Evolutionary conservation across 2,888 invertebrate species (phyloP).

Genomic region (Aspidiotus rigidus): DNA sequence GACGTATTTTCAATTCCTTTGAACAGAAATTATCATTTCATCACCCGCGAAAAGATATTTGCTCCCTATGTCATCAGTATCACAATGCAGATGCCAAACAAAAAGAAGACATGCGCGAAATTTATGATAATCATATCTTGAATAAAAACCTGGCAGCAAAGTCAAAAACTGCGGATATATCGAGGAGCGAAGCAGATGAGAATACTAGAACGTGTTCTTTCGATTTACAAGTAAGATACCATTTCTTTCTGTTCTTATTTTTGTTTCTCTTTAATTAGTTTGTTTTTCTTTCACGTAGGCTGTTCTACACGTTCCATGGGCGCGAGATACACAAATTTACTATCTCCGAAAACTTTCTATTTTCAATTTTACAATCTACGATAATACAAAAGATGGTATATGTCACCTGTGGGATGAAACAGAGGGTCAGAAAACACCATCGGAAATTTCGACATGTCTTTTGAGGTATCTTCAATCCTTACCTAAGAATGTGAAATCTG

Average conservation of each 20-base stretch:
- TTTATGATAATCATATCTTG: background rate
- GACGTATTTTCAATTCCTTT: background rate
- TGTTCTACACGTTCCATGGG: background rate
- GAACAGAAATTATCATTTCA: background rate
- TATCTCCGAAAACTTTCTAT: slow-evolving; percentile 15
- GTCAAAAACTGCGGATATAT: too few species aligned
- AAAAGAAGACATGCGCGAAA: background rate
- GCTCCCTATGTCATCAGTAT: background rate
- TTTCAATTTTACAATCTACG: slow-evolving; percentile 31
- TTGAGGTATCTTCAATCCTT: slow-evolving; percentile 16
- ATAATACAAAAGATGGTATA: slow-evolving; percentile 12
- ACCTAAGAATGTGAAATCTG: background rate
- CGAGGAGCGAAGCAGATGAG: too few species aligned
- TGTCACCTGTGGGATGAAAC: slow-evolving; percentile 26
- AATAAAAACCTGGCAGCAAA: background rate
- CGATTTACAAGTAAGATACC: too few species aligned
- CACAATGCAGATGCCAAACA: background rate
- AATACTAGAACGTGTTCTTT: too few species aligned
- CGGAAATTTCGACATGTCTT: slow-evolving; percentile 23
- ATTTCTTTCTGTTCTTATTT: too few species aligned
- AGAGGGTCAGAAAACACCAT: too few species aligned
- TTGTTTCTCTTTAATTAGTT: background rate
- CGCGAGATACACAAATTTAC: background rate
- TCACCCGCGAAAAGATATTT: background rate
- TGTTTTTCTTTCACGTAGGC: too few species aligned